Conservation (phyloP, 2,797 vertebrate genomes). For the Oreochromis mossambicus region DNA sequence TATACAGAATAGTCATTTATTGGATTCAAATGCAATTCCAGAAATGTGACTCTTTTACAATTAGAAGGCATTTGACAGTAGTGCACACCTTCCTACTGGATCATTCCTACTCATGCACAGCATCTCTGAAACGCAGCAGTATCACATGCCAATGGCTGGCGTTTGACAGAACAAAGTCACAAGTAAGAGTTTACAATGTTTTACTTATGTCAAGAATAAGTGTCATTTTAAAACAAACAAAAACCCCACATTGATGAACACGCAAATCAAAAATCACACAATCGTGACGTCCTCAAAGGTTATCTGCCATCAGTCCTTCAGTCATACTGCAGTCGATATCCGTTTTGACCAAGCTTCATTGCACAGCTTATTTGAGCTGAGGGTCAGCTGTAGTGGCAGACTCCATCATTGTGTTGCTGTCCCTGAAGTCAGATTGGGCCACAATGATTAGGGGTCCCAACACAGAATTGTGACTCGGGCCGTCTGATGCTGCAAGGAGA, state of each 20-base stretch:
- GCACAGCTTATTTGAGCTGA: not conserved
- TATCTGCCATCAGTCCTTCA: not conserved
- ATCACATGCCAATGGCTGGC: not conserved
- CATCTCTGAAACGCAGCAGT: not conserved
- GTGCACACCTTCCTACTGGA: not conserved
- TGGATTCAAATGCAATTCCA: not conserved
- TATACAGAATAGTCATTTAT: not conserved
- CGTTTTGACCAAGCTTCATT: rapidly evolving
- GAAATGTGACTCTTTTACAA: not conserved
- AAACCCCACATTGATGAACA: not conserved
- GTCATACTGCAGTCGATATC: not conserved
- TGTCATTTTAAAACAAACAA: not conserved
- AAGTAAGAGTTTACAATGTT: not conserved
- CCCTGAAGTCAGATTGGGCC: not conserved
- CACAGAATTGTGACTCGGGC: conserved; percentile 47
- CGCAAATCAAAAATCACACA: rapidly evolving
- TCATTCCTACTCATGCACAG: not conserved
- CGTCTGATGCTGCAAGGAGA: conserved; percentile 7
- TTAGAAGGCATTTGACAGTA: not conserved
- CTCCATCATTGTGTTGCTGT: rapidly evolving
- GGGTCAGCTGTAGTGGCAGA: not conserved
- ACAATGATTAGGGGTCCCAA: conserved; percentile 68
- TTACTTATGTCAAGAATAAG: not conserved
- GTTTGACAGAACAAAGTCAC: not conserved
- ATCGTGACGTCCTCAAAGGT: not conserved